These are phyloP conservation scores for Cosmia trapezina DNA, from an alignment of 2,888 invertebrate genomes.

Conservation along the genomic window DNA sequence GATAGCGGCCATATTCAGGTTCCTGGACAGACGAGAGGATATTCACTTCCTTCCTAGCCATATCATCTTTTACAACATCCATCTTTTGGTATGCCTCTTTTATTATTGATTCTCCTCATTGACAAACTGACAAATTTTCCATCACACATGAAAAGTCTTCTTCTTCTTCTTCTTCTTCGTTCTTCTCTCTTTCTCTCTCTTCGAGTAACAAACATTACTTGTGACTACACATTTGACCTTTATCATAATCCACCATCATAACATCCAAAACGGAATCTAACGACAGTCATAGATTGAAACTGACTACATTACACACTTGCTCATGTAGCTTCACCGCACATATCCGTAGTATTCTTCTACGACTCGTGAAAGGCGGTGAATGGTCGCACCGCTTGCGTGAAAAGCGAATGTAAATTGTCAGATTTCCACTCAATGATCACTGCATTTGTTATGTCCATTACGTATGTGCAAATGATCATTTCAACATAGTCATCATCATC, in stretches of 20 bases:
- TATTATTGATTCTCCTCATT: neutral
- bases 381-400: conserved; percentile 57
- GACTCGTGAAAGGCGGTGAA: conserved; percentile 58
- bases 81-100: neutral
- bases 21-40: too few species aligned
- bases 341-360: conserved; percentile 51
- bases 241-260: neutral
- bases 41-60: neutral
- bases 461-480: conserved; percentile 51
- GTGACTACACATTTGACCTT: conserved; percentile 2
- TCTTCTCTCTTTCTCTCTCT: too few species aligned
- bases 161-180: too few species aligned
- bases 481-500: conserved; percentile 45
- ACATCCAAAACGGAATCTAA: conserved; percentile 6
- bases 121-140: neutral
- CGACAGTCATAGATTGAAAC: conserved; percentile 21
- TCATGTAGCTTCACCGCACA: conserved; percentile 29
- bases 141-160: neutral
- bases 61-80: neutral
- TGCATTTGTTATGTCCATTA: conserved; percentile 58
- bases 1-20: too few species aligned
- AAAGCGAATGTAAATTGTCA: conserved; percentile 69
- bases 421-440: conserved; percentile 67
- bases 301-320: conserved; percentile 29
- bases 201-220: neutral